phyloP scores from a whole-genome alignment of 1,140 invertebrate species.

The Eumeta japonica region DNA sequence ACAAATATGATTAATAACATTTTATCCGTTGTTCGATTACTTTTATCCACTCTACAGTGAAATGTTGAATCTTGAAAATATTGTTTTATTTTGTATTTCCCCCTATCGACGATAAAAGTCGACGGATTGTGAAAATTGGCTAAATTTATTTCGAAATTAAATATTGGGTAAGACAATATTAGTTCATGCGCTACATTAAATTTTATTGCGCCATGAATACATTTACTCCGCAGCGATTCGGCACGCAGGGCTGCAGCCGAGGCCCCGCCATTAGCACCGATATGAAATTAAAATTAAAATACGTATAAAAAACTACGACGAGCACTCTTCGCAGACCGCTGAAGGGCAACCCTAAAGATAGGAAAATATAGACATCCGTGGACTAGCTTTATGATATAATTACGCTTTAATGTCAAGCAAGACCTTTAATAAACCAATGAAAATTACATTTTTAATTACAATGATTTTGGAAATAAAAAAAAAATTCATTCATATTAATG shows the following conservation, averaged over 20 bases:
- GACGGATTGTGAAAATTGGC: constrained; percentile 42
- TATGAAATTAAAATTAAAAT: constrained; percentile 59
- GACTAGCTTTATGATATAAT: constrained; percentile 24
- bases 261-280: constrained; percentile 48
- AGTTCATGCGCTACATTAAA: constrained; percentile 55
- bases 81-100: too few relatives aligned
- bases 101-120: too few relatives aligned
- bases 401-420: too few relatives aligned
- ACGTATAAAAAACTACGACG: constrained; percentile 46
- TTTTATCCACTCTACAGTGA: too few relatives aligned
- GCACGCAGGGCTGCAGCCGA: constrained; percentile 40
- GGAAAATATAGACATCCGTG: constrained; percentile 18
- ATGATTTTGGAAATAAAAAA: too few relatives aligned
- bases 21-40: too few relatives aligned
- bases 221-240: constrained; percentile 45
- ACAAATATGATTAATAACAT: too few relatives aligned
- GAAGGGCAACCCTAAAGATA: constrained; percentile 51
- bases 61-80: too few relatives aligned
- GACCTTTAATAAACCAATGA: too few relatives aligned
- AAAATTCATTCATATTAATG: too few relatives aligned
- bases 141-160: constrained; percentile 48
- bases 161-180: constrained; percentile 57
- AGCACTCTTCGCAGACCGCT: constrained; percentile 50
- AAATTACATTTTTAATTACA: too few relatives aligned
- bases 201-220: constrained; percentile 53